phyloP scores from a whole-genome alignment of 2,797 vertebrate genomes.

The Pterois miles region DNA sequence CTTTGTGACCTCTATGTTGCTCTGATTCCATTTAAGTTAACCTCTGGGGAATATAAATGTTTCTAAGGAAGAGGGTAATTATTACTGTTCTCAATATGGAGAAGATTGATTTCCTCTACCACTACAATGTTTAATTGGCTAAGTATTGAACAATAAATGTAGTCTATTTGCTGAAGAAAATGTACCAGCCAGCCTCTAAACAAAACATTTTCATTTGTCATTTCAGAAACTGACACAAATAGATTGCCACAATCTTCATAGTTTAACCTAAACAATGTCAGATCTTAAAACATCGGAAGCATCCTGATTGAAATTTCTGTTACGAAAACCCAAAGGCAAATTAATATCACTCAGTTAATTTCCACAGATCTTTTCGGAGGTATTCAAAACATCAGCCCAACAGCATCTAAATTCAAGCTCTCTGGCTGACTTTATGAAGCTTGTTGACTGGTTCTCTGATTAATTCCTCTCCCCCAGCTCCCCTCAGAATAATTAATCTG shows the following conservation, averaged over 20 bases:
- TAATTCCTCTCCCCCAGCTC: background rate
- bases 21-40: conserved; percentile 53
- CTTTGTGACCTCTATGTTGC: conserved; percentile 61
- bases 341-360: conserved; percentile 20
- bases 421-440: conserved; percentile 5
- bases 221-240: background rate
- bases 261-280: background rate
- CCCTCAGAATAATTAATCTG: conserved; percentile 10
- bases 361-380: background rate
- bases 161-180: background rate
- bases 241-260: background rate
- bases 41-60: conserved; percentile 50
- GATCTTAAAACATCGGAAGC: background rate
- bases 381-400: conserved; percentile 18
- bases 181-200: background rate
- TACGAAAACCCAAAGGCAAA: conserved; percentile 16
- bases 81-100: conserved; percentile 61
- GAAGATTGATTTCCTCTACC: conserved; percentile 55
- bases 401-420: conserved; percentile 17
- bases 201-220: background rate
- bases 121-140: conserved; percentile 39
- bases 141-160: conserved; percentile 18
- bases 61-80: conserved; percentile 56
- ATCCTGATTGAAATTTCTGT: conserved; percentile 15
- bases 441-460: background rate